Conservation (phyloP, 1,140 invertebrate genomes). For the Neodiprion pinetum region DNA sequence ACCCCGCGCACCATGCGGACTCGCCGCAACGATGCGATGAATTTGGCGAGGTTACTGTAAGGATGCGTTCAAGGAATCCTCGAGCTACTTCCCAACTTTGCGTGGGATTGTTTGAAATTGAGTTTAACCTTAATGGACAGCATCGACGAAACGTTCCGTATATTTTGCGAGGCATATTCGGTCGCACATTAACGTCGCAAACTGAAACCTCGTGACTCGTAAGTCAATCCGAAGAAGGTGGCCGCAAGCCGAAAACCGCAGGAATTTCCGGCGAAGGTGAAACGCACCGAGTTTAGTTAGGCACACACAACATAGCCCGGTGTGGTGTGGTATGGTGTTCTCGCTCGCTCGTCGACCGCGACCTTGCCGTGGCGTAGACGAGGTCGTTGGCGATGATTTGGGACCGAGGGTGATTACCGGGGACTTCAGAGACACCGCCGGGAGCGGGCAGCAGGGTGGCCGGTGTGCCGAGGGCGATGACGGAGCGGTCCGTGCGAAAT, state of each 20-base stretch:
- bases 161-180: too few relatives aligned
- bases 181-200: too few relatives aligned
- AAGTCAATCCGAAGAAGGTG: background rate
- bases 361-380: conserved; percentile 37
- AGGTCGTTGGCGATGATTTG: conserved; percentile 26
- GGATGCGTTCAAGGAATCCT: too few relatives aligned
- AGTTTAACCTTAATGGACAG: too few relatives aligned
- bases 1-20: too few relatives aligned
- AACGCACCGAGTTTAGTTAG: background rate
- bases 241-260: background rate
- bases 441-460: conserved; percentile 35
- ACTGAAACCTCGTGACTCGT: too few relatives aligned
- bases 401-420: conserved; percentile 28
- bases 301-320: background rate
- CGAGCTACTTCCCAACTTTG: too few relatives aligned
- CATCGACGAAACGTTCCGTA: too few relatives aligned
- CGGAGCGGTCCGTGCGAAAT: conserved; percentile 50
- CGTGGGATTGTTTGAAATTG: too few relatives aligned
- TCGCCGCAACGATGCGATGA: too few relatives aligned
- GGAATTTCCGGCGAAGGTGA: conserved; percentile 7
- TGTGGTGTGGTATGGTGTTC: background rate
- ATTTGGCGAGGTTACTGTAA: too few relatives aligned
- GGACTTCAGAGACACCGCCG: conserved; percentile 40
- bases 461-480: conserved; percentile 34
- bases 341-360: conserved; percentile 15